phyloP scores from a whole-genome alignment of 2,113 vertebrate species.

The Tragulus kanchil region DNA sequence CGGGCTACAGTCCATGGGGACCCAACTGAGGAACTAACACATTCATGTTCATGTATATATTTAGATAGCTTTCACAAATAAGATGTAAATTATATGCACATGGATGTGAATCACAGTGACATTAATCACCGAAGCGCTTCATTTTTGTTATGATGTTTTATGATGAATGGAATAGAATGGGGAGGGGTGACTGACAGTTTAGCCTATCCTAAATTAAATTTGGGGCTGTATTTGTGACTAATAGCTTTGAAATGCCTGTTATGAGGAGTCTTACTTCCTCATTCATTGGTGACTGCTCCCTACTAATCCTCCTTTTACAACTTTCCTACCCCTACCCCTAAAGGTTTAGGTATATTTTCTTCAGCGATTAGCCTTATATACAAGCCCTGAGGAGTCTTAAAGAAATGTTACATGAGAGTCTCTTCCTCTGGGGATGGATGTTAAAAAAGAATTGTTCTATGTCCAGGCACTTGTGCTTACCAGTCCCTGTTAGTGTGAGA shows the following conservation, averaged over 20 bases:
- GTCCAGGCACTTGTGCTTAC: conserved; percentile 53
- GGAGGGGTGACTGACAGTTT: not conserved
- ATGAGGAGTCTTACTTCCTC: not conserved
- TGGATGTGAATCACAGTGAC: not conserved
- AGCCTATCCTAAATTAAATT: not conserved
- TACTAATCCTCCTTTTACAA: not conserved
- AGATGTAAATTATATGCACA: conserved; percentile 50
- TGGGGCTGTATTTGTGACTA: not conserved
- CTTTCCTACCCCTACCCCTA: not conserved
- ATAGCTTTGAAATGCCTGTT: conserved; percentile 34
- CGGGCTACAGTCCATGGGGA: not conserved
- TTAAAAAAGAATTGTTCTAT: conserved; percentile 29
- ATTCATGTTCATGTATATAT: not conserved
- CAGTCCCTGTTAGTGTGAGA: conserved; percentile 78
- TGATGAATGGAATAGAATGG: not conserved
- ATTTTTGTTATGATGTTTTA: conserved; percentile 27
- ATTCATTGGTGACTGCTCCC: not conserved
- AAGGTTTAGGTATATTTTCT: not conserved
- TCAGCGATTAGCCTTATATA: conserved; percentile 26
- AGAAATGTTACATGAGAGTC: conserved; percentile 37
- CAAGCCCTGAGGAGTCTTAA: not conserved
- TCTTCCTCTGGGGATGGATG: not conserved
- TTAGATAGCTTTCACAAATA: not conserved
- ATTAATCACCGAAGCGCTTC: not conserved
- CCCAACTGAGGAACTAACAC: not conserved